These are phyloP conservation scores for Idaea biselata DNA, from an alignment of 2,888 invertebrate species.

Conservation along the genomic window DNA sequence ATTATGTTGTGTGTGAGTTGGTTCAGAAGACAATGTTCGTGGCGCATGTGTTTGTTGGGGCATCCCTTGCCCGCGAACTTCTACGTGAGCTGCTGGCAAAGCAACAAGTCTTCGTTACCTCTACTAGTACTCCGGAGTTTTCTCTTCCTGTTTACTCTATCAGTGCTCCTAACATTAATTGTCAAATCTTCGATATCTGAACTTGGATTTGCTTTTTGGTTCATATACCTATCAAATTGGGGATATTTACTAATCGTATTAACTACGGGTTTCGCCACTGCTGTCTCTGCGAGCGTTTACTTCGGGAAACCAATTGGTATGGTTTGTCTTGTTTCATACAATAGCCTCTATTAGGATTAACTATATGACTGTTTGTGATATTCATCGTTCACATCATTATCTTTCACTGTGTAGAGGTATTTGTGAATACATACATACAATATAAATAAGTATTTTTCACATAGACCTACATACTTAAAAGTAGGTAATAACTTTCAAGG, in stretches of 20 bases:
- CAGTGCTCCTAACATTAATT: conserved; percentile 46
- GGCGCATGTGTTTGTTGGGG: conserved; percentile 50
- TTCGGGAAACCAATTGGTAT: conserved; percentile 55
- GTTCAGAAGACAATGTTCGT: conserved; percentile 40
- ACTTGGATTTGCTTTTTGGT: conserved; percentile 56
- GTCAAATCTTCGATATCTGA: conserved; percentile 32
- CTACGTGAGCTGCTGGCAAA: conserved; percentile 65
- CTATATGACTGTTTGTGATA: not conserved
- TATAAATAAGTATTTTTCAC: not conserved
- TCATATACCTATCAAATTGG: conserved; percentile 74
- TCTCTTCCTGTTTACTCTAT: conserved; percentile 53
- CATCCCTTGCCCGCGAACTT: conserved; percentile 54
- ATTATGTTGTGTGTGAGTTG: conserved; percentile 41
- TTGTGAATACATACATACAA: not conserved
- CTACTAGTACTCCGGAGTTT: conserved; percentile 45
- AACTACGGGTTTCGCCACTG: conserved; percentile 50
- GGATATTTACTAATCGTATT: conserved; percentile 56
- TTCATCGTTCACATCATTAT: not conserved
- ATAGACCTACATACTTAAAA: not conserved
- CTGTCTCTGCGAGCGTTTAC: conserved; percentile 52
- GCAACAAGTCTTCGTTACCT: conserved; percentile 48
- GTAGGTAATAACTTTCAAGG: not conserved
- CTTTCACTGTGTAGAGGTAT: not conserved
- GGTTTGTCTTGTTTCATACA: conserved; percentile 20
- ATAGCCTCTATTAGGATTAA: not conserved